Evolutionary conservation across 2,888 invertebrate species (phyloP), one percentile per base, ranked within the genome.

Genomic region (Nudaria mundana): DNA sequence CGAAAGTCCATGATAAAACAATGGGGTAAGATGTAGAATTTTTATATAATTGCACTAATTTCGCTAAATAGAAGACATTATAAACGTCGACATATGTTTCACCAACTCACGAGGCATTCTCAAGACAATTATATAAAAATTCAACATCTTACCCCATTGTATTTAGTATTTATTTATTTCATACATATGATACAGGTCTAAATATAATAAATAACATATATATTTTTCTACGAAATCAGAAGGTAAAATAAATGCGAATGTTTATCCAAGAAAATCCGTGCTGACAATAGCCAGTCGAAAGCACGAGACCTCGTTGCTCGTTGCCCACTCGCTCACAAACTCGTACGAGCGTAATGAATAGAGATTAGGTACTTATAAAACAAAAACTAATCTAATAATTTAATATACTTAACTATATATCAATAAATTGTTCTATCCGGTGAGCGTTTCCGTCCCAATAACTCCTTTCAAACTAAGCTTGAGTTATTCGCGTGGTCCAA

Each of bases 391-490:
- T 39, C 30, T 20, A 44, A 38, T 18, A 44, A 35, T 60, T 48
- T 48, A 52, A 49, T 56, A 56, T 30, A 57, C 32, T 42, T 48
- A 42, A 50, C 48, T 49, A 58, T 65, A 63, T 64, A 58, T 58
- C 57, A 56, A 63, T 56, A 62, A 63, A 66, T 66, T 65, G 67
- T 59, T 62, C 57, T 47, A 40, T 56, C 51, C 47, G 48, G 59
- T 48, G 57, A 54, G 30, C 53, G 60, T 55, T 70, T 69, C 64
- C 65, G 51, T 54, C 45, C 58, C 63, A 69, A 61, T 62, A 65
- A 62, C 61, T 70, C 60, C 64, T 66, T 71, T 63, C 57, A 62
- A 63, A 63, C 57, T 66, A 56, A 62, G 67, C 71, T 62, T 54
- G 47, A 51, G 47, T 40, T 37, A 30, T 15, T 30, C 3, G 35